Base-by-base conservation (phyloP, 2,113 vertebrate species). In the Alligator sinensis region DNA sequence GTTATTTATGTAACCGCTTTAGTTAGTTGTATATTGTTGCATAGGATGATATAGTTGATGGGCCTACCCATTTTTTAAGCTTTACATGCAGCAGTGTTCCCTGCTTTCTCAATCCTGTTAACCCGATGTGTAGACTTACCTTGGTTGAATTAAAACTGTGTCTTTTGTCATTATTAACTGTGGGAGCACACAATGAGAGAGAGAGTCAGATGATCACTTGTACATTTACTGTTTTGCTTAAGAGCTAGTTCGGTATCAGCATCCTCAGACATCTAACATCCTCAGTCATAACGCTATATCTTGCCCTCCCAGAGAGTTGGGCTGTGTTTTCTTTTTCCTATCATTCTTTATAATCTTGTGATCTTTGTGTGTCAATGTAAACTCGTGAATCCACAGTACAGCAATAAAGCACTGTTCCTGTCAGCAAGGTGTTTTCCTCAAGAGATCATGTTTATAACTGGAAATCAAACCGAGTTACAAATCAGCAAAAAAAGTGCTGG, bases 101-200 rank as follows among this genome's bases (percentile, higher is more conserved):
- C 93, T 94, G 38, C 30, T 92, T 85, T 57, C 21, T 11, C 5
- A 19, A 91, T 58, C 68, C 81, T 96, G 77, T 38, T 28, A 95
- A 1, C 19, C 63, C 22, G 47, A 74, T 47, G 34, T 38, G 34
- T 24, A 74, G 19, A 74, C 19, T 72, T 24, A 38, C 34, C 11
- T 72, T 72, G 14, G 11, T 72, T 72, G 34, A 21, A 77, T 87
- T 59, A 79, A 93, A 85, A 11, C 78, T 78, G 15, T 4, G 3
- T 87, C 91, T 95, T 63, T 88, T 94, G 91, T 82, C 59, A 38
- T 38, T 89, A 63, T 78, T 96, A 90, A 64, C 89, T 89, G 54
- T 88, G 68, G 25, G 38, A 38, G 80, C 10, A 16, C n/a, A 57
- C 14, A 12, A 12, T 87, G 60, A 85, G 77, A 38, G 58, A 14